Evolutionary conservation across 2,888 invertebrate genomes (phyloP).

Genomic region (Limnephilus rhombicus): DNA sequence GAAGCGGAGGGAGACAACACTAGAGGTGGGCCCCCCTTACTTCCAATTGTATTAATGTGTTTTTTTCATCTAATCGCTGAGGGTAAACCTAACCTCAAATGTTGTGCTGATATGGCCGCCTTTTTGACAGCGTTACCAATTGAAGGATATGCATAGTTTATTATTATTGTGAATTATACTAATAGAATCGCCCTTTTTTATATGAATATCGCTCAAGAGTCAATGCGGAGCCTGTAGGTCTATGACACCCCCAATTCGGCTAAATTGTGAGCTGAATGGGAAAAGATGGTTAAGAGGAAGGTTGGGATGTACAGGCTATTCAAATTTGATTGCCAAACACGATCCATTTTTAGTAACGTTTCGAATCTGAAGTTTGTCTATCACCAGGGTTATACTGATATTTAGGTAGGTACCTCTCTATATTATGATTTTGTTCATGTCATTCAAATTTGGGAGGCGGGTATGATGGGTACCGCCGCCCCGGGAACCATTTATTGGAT

Average conservation of each 20-base stretch:
- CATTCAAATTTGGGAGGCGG: too few species aligned
- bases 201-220: too few species aligned
- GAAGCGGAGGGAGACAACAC: conserved; percentile 15
- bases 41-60: conserved; percentile 12
- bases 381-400: too few species aligned
- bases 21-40: conserved; percentile 51
- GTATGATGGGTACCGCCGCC: too few species aligned
- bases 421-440: too few species aligned
- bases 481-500: too few species aligned
- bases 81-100: not conserved
- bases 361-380: too few species aligned
- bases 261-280: not conserved
- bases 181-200: not conserved
- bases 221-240: too few species aligned
- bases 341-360: too few species aligned
- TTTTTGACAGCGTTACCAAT: not conserved
- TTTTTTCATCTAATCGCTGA: not conserved
- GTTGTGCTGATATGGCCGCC: not conserved
- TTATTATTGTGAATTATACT: not conserved
- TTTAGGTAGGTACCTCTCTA: too few species aligned
- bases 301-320: too few species aligned
- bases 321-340: too few species aligned
- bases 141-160: not conserved
- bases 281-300: not conserved
- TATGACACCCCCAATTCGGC: not conserved